Percentiles rank a stretch among this genome's conserved stretches.
Conservation (phyloP, 2,113 vertebrate species). For the Pardalotus punctatus region DNA sequence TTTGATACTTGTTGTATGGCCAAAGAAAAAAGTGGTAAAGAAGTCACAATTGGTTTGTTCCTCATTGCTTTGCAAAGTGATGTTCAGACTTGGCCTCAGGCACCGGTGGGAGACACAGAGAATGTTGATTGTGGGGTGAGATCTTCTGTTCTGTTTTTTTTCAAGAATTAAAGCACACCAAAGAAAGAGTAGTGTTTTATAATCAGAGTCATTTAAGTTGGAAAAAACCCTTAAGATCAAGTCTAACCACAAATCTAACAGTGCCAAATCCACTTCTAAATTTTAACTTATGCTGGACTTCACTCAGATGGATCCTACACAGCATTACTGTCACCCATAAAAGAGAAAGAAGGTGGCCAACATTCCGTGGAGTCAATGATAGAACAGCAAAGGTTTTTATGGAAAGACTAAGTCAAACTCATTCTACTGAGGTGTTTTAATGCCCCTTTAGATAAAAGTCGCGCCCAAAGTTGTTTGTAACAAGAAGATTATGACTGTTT, state of each 20-base stretch:
- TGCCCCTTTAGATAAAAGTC: neutral
- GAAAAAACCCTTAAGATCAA: neutral
- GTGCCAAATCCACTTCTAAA: neutral
- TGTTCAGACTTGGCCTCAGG: neutral
- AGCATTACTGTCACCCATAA: neutral
- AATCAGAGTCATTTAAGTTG: neutral
- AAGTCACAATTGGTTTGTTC: neutral
- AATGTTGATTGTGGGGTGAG: neutral
- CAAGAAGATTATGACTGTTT: neutral
- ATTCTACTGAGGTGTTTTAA: neutral
- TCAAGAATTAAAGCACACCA: neutral
- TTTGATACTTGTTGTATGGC: neutral
- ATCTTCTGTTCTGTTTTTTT: neutral
- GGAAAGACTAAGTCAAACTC: neutral
- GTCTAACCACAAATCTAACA: neutral
- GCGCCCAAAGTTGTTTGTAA: neutral
- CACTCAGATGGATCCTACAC: neutral
- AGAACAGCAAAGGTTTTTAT: neutral
- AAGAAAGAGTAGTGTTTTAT: neutral
- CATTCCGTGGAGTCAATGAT: neutral
- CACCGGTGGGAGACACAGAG: neutral
- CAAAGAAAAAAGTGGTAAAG: neutral
- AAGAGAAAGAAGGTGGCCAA: neutral
- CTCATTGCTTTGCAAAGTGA: neutral
- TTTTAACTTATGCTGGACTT: neutral